Base-by-base conservation (phyloP, 2,113 vertebrate genomes). In the Ameiurus melas region DNA sequence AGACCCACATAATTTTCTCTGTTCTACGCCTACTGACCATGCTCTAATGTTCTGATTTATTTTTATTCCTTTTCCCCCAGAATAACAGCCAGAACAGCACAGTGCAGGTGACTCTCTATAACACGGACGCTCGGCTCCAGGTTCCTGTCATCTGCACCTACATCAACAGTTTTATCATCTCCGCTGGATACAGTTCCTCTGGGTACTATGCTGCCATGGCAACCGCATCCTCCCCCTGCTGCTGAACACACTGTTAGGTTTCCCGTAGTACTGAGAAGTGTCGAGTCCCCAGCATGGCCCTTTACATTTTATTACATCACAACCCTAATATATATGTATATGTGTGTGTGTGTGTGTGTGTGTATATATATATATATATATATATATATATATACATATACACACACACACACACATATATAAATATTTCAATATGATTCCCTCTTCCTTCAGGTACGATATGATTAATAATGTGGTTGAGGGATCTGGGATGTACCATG, bases 71-170 rank as follows among this genome's bases (percentile, higher is more conserved):
- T 89, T 30, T 85, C 39, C 93, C 94, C 86, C 90, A 99, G 98
- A 98, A 98, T 84, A 84, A 89, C 70, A 97, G 95, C 2, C 90
- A 93, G 22, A 96, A 94, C 0, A 79, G 93, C 0, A 78, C 94
- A 0, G 94, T 95, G 86, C 95, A 93, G 91, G 96, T 96, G 53
- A 95, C 75, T 1, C 94, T 99, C 58, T 90, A 90, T 85, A 97
- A 93, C 1, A 91, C 93, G 73, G 92, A 79, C 68, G 86, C 83
- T 1, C 92, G 10, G 0, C 96, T 95, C 83, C 83, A 92, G 93
- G 94, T 93, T 92, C 96, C 92, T 88, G 94, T 94, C 92, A 89
- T 90, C 64, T 98, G 97, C 4, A 90, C 94, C 81, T 98, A 97
- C 94, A 91, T 86, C 84, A 98, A 96, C 0, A 71, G 92, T 78